Percentiles rank a stretch among this genome's conserved stretches.
Conservation (phyloP, 2,113 vertebrate genomes). For the Hylia prasina region DNA sequence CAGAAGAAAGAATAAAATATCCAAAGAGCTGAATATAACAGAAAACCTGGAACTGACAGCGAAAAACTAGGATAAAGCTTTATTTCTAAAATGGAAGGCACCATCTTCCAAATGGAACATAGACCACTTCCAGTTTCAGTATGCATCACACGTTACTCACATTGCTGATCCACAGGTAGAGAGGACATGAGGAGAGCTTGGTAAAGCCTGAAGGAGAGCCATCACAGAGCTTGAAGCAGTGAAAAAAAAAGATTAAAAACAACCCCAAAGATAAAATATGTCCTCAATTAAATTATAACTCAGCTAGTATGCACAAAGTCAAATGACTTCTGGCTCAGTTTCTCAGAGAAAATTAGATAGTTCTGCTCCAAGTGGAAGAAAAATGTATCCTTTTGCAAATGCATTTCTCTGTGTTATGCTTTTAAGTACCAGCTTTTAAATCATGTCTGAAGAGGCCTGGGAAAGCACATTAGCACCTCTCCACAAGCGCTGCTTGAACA, state of each 20-base stretch:
- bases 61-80: not conserved
- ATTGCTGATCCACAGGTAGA: not conserved
- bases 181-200: not conserved
- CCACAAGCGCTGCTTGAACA: not conserved
- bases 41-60: not conserved
- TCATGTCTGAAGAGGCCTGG: not conserved
- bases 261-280: not conserved
- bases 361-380: not conserved
- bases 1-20: not conserved
- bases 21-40: not conserved
- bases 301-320: not conserved
- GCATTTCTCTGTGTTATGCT: not conserved
- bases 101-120: not conserved
- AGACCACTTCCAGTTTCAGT: not conserved
- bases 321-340: not conserved
- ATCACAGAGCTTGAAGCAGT: not conserved
- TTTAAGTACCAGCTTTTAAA: slow-evolving; percentile 1
- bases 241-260: not conserved
- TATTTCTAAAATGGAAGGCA: not conserved
- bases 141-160: not conserved
- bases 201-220: not conserved
- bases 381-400: not conserved
- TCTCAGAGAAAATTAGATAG: not conserved
- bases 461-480: not conserved
- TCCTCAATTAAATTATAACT: not conserved